phyloP scores from a whole-genome alignment of 1,140 invertebrate species.

The Episyrphus balteatus region DNA sequence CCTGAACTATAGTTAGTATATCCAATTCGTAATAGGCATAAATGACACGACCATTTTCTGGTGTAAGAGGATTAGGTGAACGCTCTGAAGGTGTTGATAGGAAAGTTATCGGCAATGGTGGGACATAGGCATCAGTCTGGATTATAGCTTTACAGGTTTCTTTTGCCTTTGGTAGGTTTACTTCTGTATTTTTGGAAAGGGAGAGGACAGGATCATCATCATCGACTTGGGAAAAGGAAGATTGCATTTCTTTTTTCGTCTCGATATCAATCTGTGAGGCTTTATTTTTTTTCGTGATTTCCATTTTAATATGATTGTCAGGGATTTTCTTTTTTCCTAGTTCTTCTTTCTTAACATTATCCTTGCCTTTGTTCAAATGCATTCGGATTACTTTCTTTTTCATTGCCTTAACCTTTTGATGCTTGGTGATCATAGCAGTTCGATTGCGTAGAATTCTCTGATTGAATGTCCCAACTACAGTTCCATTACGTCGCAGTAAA shows the following conservation, averaged over 20 bases:
- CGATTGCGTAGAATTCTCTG: too few species aligned
- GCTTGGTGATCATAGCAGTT: too few species aligned
- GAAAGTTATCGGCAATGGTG: constrained; percentile 5
- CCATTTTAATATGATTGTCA: constrained; percentile 1
- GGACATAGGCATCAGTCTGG: too few species aligned
- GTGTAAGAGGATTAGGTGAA: constrained; percentile 21
- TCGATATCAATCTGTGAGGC: neutral
- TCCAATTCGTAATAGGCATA: constrained; percentile 31
- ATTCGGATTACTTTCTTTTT: too few species aligned
- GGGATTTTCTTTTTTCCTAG: neutral
- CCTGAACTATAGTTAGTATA: constrained; percentile 28
- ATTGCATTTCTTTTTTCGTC: neutral
- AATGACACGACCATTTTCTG: constrained; percentile 19
- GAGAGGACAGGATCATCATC: too few species aligned
- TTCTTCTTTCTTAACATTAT: constrained; percentile 6
- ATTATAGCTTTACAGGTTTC: too few species aligned
- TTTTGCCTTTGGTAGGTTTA: too few species aligned
- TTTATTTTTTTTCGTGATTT: neutral
- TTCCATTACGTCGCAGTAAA: too few species aligned
- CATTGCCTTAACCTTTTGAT: too few species aligned
- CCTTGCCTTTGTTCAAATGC: neutral
- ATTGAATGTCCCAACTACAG: too few species aligned
- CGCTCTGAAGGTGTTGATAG: constrained; percentile 8
- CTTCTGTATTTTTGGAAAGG: too few species aligned
- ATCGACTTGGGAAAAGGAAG: too few species aligned